phyloP scores from a whole-genome alignment of 2,888 invertebrate genomes.

The Agonopterix heracliana region DNA sequence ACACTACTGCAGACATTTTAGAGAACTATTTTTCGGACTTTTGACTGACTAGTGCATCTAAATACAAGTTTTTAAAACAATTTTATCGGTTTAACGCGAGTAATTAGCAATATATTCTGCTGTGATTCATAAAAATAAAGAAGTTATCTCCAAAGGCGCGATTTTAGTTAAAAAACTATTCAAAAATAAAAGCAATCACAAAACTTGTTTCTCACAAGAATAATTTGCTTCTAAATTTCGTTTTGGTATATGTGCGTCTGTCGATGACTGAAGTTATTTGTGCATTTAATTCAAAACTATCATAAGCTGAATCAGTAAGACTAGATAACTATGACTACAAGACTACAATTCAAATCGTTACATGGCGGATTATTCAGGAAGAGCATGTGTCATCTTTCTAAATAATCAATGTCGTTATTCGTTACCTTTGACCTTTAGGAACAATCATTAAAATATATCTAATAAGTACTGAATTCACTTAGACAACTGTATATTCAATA shows the following conservation, averaged over 20 bases:
- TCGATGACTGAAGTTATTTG: too few relatives aligned
- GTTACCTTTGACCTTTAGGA: too few relatives aligned
- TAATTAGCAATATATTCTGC: not conserved
- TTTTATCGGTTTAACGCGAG: not conserved
- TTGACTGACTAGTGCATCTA: not conserved
- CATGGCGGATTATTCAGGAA: too few relatives aligned
- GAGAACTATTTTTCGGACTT: constrained; percentile 1
- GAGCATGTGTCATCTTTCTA: constrained; percentile 1
- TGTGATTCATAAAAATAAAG: too few relatives aligned
- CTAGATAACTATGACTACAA: constrained; percentile 20
- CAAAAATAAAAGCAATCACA: too few relatives aligned
- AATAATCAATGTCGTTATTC: constrained; percentile 1
- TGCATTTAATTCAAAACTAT: too few relatives aligned
- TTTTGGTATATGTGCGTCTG: too few relatives aligned
- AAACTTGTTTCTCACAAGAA: too few relatives aligned
- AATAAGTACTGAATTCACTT: constrained; percentile 7
- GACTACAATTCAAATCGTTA: not conserved
- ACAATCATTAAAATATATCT: too few relatives aligned
- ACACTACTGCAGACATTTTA: not conserved
- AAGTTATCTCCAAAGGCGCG: too few relatives aligned
- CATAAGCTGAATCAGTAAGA: constrained; percentile 7
- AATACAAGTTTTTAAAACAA: not conserved
- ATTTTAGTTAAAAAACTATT: too few relatives aligned
- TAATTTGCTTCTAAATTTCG: too few relatives aligned
- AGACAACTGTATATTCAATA: constrained; percentile 1